Evolutionary conservation across 2,888 invertebrate species (phyloP).

Genomic region (Linhomoeus sp.): DNA sequence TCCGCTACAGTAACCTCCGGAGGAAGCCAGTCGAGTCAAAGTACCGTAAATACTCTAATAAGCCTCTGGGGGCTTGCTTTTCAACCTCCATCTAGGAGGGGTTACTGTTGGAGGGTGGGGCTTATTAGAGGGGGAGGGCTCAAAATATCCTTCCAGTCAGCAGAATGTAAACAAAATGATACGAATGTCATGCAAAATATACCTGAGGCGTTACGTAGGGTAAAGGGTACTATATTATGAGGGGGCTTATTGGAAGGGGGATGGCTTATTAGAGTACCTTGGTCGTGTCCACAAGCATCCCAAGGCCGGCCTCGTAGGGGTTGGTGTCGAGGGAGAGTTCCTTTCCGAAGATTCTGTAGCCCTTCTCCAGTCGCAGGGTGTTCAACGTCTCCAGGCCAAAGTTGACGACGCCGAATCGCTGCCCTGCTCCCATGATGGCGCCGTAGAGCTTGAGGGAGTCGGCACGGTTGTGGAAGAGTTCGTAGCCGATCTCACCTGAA

Average conservation of each 20-base stretch:
- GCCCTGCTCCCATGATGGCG: constrained; percentile 25
- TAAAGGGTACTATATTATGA: background rate
- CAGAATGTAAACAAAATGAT: too few relatives aligned
- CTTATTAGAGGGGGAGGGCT: too few relatives aligned
- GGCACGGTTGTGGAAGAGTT: constrained; percentile 28
- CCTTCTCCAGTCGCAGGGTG: constrained; percentile 32
- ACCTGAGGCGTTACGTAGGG: constrained; percentile 14
- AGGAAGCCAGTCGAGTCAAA: too few relatives aligned
- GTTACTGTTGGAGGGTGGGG: too few relatives aligned
- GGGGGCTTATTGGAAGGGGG: background rate
- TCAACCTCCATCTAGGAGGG: too few relatives aligned
- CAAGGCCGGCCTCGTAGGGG: constrained; percentile 33
- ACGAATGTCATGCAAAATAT: too few relatives aligned
- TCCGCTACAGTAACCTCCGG: too few relatives aligned
- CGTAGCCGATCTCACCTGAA: constrained; percentile 33
- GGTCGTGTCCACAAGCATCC: constrained; percentile 24
- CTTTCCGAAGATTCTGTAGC: constrained; percentile 31
- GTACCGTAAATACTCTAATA: too few relatives aligned
- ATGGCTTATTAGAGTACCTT: too few relatives aligned
- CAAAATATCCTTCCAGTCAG: too few relatives aligned
- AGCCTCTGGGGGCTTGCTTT: too few relatives aligned
- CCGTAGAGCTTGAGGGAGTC: constrained; percentile 28
- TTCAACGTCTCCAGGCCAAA: constrained; percentile 32
- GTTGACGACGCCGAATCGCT: constrained; percentile 27
- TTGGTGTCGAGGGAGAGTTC: constrained; percentile 33